phyloP scores from a whole-genome alignment of 2,888 invertebrate genomes.

The Agriopis marginaria region DNA sequence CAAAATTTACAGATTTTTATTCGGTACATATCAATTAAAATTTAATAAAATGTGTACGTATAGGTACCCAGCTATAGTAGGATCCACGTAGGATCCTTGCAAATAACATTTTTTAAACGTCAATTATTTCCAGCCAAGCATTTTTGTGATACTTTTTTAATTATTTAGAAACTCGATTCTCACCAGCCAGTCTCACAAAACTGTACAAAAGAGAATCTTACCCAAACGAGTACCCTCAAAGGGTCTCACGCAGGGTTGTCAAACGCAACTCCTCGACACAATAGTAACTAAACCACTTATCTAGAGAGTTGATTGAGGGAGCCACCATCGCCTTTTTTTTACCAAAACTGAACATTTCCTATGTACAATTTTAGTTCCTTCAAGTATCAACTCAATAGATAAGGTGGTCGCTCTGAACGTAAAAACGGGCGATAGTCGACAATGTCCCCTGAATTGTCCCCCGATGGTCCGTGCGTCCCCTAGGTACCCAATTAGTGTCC shows the following conservation, averaged over 20 bases:
- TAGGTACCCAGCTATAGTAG: no score
- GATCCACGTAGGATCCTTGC: no score
- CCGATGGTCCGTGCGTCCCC: constrained; percentile 52
- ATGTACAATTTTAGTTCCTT: background rate
- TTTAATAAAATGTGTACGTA: no score
- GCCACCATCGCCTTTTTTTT: background rate
- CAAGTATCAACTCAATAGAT: background rate
- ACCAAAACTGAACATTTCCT: background rate
- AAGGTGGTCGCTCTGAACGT: constrained; percentile 18
- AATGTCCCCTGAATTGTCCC: constrained; percentile 33
- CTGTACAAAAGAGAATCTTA: constrained; percentile 26
- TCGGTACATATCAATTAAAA: no score
- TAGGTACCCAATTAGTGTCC: constrained; percentile 75
- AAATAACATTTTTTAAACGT: background rate
- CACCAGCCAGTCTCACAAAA: constrained; percentile 15
- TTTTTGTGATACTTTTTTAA: constrained; percentile 4
- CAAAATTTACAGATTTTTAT: no score
- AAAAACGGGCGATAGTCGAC: constrained; percentile 41
- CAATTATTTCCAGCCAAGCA: background rate
- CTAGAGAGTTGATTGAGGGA: background rate
- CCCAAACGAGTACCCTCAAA: constrained; percentile 24
- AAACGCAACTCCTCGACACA: constrained; percentile 43
- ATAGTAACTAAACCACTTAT: constrained; percentile 22
- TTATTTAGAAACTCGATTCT: constrained; percentile 18
- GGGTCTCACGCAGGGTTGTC: constrained; percentile 39